phyloP scores from a whole-genome alignment of 2,888 invertebrate species.

The Oithona nana region DNA sequence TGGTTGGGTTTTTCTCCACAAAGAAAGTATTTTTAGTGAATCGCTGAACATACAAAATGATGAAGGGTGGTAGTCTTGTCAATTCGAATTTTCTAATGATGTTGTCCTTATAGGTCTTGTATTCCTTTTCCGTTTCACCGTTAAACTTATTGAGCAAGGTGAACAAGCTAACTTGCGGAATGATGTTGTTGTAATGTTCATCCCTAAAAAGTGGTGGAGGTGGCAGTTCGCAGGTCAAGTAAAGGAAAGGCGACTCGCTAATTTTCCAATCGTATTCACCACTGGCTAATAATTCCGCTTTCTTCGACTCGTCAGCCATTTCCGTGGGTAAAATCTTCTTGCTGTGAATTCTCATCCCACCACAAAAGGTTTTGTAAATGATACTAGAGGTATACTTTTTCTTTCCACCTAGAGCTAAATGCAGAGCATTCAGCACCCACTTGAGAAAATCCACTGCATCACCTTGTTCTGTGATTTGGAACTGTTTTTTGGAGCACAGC shows the following conservation, averaged over 20 bases:
- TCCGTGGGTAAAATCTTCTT: slow-evolving; percentile 20
- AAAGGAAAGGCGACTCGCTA: slow-evolving; percentile 82
- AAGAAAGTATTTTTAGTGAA: slow-evolving; percentile 99
- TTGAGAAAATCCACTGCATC: slow-evolving; percentile 95
- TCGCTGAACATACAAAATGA: slow-evolving; percentile 34
- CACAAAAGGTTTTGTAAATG: slow-evolving; percentile 71
- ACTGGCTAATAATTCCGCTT: neutral
- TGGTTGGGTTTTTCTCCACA: slow-evolving; percentile 97
- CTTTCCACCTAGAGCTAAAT: slow-evolving; percentile 56
- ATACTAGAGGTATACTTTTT: slow-evolving; percentile 61
- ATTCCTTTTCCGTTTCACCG: slow-evolving; percentile 84
- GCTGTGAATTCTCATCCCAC: slow-evolving; percentile 32
- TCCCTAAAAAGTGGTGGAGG: slow-evolving; percentile 49
- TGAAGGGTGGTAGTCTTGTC: slow-evolving; percentile 59
- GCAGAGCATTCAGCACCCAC: slow-evolving; percentile 93
- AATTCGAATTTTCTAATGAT: slow-evolving; percentile 92
- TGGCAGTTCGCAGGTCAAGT: slow-evolving; percentile 90
- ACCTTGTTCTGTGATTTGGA: slow-evolving; percentile 97
- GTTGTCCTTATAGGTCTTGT: slow-evolving; percentile 98
- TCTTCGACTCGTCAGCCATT: slow-evolving; percentile 13
- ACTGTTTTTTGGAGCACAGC: slow-evolving; percentile 83
- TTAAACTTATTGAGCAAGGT: slow-evolving; percentile 89
- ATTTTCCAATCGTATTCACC: slow-evolving; percentile 26
- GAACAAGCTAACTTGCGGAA: slow-evolving; percentile 64
- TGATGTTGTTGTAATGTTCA: neutral